Conservation (phyloP, 2,888 invertebrate genomes). For the Xanthorhoe spadicearia region DNA sequence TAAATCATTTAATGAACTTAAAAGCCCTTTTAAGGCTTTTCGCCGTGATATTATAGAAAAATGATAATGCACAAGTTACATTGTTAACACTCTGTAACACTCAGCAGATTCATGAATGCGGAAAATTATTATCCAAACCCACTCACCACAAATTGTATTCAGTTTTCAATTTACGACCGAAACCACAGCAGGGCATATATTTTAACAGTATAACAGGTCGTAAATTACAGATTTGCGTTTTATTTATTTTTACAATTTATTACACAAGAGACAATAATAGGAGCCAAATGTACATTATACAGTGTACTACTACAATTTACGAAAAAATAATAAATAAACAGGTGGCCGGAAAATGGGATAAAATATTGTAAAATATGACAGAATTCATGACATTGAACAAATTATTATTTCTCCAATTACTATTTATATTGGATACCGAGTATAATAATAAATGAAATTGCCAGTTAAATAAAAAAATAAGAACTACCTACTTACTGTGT, state of each 20-base stretch:
- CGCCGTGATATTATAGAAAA: background rate
- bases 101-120: constrained; percentile 7
- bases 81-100: constrained; percentile 15
- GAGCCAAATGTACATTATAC: background rate
- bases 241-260: background rate
- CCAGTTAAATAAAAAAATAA: background rate
- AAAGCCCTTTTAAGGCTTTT: too few relatives aligned
- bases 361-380: background rate
- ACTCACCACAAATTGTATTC: constrained; percentile 36
- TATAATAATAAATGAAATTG: background rate
- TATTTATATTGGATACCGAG: background rate
- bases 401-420: background rate
- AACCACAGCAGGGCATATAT: constrained; percentile 12
- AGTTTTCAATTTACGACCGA: constrained; percentile 45
- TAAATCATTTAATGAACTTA: too few relatives aligned
- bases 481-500: too few relatives aligned
- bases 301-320: background rate
- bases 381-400: background rate
- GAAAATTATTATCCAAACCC: constrained; percentile 23
- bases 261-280: background rate
- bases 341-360: background rate
- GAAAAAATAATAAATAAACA: background rate
- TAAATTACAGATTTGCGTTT: background rate
- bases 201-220: background rate
- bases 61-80: background rate